Conservation (phyloP, 1,140 invertebrate species). For the Probaryconus sp. region DNA sequence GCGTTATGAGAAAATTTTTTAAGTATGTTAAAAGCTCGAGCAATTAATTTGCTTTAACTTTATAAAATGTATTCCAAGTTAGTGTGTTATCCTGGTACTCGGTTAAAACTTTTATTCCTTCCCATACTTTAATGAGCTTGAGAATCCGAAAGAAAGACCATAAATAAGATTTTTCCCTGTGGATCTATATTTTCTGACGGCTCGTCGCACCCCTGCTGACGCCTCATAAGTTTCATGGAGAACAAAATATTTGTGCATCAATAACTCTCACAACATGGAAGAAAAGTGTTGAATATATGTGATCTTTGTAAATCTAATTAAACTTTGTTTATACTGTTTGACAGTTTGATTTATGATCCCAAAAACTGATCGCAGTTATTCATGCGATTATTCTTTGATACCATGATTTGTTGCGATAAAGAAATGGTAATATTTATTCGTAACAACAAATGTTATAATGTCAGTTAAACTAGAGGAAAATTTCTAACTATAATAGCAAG, state of each 20-base stretch:
- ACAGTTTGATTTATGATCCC: slow-evolving; percentile 29
- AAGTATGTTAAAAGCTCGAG: slow-evolving; percentile 31
- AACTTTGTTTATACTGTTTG: slow-evolving; percentile 42
- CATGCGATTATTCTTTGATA: slow-evolving; percentile 22
- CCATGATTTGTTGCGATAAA: too few species aligned
- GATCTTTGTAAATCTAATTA: slow-evolving; percentile 47
- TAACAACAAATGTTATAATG: too few species aligned
- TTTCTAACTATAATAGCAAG: too few species aligned
- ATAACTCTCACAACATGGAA: slow-evolving; percentile 25
- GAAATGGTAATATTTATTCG: too few species aligned
- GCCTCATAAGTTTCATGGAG: slow-evolving; percentile 45
- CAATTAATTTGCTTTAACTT: too few species aligned
- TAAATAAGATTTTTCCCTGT: slow-evolving; percentile 51
- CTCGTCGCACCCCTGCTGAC: slow-evolving; percentile 46
- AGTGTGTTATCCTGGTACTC: slow-evolving; percentile 6
- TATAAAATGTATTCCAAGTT: slow-evolving; percentile 13
- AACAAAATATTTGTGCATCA: slow-evolving; percentile 52
- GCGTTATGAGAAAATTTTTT: slow-evolving; percentile 5
- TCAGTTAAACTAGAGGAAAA: too few species aligned
- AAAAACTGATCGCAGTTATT: slow-evolving; percentile 10
- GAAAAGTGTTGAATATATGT: slow-evolving; percentile 25
- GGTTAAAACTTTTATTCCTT: slow-evolving; percentile 37
- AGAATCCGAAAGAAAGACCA: slow-evolving; percentile 19
- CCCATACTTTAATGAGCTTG: slow-evolving; percentile 40
- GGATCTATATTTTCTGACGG: slow-evolving; percentile 51